Percentiles rank a stretch among this genome's conserved stretches.
Conservation (phyloP, 2,113 vertebrate genomes). For the Myotis yumanensis region DNA sequence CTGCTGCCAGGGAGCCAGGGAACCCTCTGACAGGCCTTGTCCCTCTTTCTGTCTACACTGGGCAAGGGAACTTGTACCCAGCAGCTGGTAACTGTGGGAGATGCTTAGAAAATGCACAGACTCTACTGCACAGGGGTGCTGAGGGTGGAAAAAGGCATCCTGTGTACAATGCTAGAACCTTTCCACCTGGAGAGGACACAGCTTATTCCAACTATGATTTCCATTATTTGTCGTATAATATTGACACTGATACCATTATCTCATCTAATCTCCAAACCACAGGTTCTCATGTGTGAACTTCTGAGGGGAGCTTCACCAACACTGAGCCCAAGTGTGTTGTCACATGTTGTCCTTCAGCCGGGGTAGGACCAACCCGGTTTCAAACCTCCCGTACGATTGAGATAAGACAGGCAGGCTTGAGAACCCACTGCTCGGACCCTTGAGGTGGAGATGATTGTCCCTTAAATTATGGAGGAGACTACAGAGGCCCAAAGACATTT, state of each 20-base stretch:
- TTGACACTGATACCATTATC: fast-evolving
- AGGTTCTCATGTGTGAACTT: neutral
- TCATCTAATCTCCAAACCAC: neutral
- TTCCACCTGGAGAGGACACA: neutral
- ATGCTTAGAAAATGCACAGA: neutral
- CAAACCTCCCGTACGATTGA: fast-evolving
- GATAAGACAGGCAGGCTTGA: too few species aligned
- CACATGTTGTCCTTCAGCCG: neutral
- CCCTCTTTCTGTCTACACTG: neutral
- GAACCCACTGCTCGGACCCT: neutral
- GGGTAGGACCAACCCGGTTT: neutral
- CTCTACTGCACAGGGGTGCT: fast-evolving
- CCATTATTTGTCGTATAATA: fast-evolving
- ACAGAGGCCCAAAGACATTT: neutral
- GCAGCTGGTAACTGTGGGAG: neutral
- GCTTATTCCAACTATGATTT: fast-evolving
- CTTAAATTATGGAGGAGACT: neutral
- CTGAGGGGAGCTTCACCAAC: neutral
- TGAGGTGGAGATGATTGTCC: neutral
- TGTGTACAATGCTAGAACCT: neutral
- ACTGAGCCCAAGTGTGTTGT: too few species aligned
- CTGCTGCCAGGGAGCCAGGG: neutral
- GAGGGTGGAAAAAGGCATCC: neutral
- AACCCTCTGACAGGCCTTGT: too few species aligned
- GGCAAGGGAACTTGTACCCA: neutral